Evolutionary conservation across 2,888 invertebrate species (phyloP), one percentile per base, ranked within the genome.

Genomic region (Aelia acuminata): DNA sequence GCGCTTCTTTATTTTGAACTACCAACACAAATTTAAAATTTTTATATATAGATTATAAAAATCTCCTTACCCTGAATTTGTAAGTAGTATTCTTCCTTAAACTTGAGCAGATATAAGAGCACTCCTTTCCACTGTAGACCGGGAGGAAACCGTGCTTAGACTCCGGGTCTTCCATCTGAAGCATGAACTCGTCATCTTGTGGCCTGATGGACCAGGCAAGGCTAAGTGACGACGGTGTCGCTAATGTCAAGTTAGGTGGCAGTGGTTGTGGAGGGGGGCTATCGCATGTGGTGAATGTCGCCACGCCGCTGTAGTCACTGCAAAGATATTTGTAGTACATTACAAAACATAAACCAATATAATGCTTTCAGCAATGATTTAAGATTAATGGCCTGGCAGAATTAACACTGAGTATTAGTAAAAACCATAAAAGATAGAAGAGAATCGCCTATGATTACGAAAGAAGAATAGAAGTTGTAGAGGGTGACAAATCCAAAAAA

Each of bases 121-220:
- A 94, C 87, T 96, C 96, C 90, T 94, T 93, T 3, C 98, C 98
- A 92, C 95, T 95, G 93, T 97, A 97, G 84, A 96, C 95, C 89
- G 96, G 94, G 90, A 96, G 93, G 92, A 95, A 97, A 57, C 97
- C 97, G 93, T 97, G 96, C 20, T 96, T 95, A 87, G 94, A 94
- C 18, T 93, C 92, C 49, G 94, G 93, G 90, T 94, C 94, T 91
- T 97, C 95, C 95, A 97, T 96, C 93, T 98, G 97, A 90, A 98
- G 93, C 88, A 95, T 95, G 92, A 96, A 97, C 91, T 96, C 95
- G 89, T 96, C 96, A 91, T 97, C 97, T 91, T 95, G 94, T 57
- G 95, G 94, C 85, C 96, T 94, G 87, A 94, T 93, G 90, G 94
- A 94, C 98, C 98, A 98, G 85, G 94, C 94, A 84, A 98, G 93